Percentiles rank a stretch among this genome's conserved stretches.
These are phyloP conservation scores for Phorcus lineatus DNA, from an alignment of 2,888 invertebrate genomes.

Conservation along the genomic window DNA sequence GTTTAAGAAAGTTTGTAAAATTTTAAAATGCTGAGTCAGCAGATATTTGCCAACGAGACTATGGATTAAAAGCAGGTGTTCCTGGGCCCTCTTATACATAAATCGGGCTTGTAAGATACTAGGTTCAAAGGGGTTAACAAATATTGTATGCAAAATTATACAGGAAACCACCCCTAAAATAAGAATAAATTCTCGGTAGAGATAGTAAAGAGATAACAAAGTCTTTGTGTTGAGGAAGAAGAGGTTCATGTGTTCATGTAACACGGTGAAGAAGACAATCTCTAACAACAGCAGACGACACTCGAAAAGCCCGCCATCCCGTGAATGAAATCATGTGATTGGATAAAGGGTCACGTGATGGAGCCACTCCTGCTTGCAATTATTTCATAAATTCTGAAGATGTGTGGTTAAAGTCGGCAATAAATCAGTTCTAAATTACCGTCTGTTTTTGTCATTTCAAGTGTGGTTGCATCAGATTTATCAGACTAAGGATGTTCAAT, in stretches of 20 bases:
- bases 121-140: neutral
- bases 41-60: no score
- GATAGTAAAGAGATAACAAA: neutral
- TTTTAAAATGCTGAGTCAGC: no score
- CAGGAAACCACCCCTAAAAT: conserved; percentile 2
- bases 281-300: neutral
- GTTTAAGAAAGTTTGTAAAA: no score
- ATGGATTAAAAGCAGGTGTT: no score
- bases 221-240: neutral
- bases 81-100: neutral
- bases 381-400: no score
- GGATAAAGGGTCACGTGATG: no score
- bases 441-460: neutral
- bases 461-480: neutral
- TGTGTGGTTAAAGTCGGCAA: no score
- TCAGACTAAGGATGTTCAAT: neutral
- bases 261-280: neutral
- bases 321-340: neutral
- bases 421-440: no score
- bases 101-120: neutral
- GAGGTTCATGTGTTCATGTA: neutral
- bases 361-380: no score
- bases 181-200: neutral
- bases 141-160: neutral
- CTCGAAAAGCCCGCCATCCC: neutral